phyloP scores from a whole-genome alignment of 1,140 invertebrate genomes.

The Drosophila pseudoobscura region DNA sequence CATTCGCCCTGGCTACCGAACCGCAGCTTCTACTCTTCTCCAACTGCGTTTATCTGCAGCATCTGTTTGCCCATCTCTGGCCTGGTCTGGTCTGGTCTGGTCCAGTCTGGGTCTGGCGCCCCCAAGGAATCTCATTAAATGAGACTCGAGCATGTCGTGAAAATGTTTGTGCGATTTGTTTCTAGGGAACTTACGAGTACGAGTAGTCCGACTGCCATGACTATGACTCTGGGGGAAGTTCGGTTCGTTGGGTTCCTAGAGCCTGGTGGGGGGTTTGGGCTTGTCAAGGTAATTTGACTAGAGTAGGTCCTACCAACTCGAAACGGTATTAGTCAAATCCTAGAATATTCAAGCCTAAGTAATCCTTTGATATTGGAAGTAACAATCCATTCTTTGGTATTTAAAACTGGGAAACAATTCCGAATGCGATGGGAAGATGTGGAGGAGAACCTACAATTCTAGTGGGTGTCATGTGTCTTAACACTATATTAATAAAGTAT shows the following conservation, averaged over 20 bases:
- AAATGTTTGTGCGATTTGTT: conserved; percentile 23
- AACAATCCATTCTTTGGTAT: no score
- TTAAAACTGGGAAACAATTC: no score
- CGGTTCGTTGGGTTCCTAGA: not conserved
- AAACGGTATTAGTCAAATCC: no score
- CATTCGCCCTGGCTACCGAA: conserved; percentile 66
- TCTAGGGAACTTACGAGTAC: not conserved
- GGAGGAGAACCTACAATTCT: no score
- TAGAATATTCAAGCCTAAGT: no score
- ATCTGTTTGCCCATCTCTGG: conserved; percentile 37
- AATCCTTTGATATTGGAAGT: no score
- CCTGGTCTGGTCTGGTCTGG: conserved; percentile 13
- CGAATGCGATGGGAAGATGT: no score
- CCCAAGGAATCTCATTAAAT: conserved; percentile 59
- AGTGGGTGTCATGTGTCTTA: no score
- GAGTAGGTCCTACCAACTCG: no score
- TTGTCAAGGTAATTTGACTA: no score
- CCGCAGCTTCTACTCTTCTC: conserved; percentile 7
- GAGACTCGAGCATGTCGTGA: conserved; percentile 13
- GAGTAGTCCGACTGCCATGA: not conserved
- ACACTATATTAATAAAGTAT: no score
- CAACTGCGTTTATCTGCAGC: conserved; percentile 44
- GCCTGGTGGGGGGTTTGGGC: no score
- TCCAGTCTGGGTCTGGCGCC: conserved; percentile 40
- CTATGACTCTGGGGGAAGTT: conserved; percentile 7